Conservation (phyloP, 2,888 invertebrate genomes). For the Celastrina argiolus region DNA sequence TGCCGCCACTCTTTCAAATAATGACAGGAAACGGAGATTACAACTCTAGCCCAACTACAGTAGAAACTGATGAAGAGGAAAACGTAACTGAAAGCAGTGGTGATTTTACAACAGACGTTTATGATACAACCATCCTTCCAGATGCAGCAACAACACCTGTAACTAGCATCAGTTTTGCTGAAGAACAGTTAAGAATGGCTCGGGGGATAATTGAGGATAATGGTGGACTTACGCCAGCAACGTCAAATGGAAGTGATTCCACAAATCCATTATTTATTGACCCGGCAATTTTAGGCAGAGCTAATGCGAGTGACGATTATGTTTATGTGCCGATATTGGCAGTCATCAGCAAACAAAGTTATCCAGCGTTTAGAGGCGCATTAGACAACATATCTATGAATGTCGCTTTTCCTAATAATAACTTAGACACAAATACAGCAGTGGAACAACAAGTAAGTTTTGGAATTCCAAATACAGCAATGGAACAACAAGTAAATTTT, state of each 20-base stretch:
- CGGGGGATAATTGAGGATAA: constrained; percentile 26
- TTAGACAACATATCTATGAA: constrained; percentile 17
- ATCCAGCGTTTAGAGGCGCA: constrained; percentile 1
- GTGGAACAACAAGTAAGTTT: not conserved
- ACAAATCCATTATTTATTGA: constrained; percentile 6
- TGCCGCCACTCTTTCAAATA: not conserved
- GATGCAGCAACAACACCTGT: not conserved
- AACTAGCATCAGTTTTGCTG: not conserved
- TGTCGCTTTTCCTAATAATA: constrained; percentile 8
- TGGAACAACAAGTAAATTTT: not conserved
- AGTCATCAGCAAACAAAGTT: constrained; percentile 15
- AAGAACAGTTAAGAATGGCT: constrained; percentile 27
- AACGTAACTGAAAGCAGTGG: not conserved
- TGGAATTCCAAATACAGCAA: not conserved
- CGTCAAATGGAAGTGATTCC: not conserved
- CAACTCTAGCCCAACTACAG: not conserved
- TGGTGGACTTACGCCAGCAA: not conserved
- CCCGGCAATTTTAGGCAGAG: not conserved
- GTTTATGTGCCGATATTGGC: constrained; percentile 14
- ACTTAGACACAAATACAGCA: constrained; percentile 8
- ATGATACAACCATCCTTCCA: not conserved
- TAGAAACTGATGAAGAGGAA: constrained; percentile 1
- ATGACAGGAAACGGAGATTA: not conserved
- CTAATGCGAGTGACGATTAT: not conserved
- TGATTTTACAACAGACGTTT: not conserved